These are phyloP conservation scores for Atta colombica DNA, from an alignment of 1,140 invertebrate genomes.

Conservation along the genomic window DNA sequence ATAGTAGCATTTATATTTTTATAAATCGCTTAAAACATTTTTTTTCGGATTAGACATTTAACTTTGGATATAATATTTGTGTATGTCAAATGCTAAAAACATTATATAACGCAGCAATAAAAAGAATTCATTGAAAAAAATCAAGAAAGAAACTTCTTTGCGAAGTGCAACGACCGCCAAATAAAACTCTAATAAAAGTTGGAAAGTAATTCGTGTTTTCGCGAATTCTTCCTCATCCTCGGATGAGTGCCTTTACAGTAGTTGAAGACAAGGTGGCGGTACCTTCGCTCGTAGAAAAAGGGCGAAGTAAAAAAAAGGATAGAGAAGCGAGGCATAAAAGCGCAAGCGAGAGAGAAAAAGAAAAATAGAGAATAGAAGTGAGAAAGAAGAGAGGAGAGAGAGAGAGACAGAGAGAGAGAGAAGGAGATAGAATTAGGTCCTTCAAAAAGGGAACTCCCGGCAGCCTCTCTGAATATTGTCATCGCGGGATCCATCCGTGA, in stretches of 20 bases:
- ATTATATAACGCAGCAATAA: background rate
- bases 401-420: constrained; percentile 27
- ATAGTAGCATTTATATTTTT: background rate
- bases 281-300: constrained; percentile 29
- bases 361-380: constrained; percentile 45
- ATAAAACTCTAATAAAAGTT: constrained; percentile 61
- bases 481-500: constrained; percentile 82
- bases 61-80: background rate
- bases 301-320: constrained; percentile 47
- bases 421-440: constrained; percentile 42
- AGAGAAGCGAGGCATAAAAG: constrained; percentile 62
- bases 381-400: constrained; percentile 43
- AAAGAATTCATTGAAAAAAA: constrained; percentile 19
- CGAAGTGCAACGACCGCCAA: background rate
- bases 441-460: constrained; percentile 67
- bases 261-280: constrained; percentile 25
- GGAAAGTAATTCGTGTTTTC: constrained; percentile 19
- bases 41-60: background rate
- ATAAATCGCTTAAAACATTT: background rate
- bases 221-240: constrained; percentile 28
- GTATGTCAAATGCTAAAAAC: background rate
- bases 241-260: constrained; percentile 42
- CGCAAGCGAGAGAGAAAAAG: constrained; percentile 32
- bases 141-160: background rate
- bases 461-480: constrained; percentile 84